These are phyloP conservation scores for Copsychus sechellarum DNA, from an alignment of 2,113 vertebrate genomes.

Conservation along the genomic window DNA sequence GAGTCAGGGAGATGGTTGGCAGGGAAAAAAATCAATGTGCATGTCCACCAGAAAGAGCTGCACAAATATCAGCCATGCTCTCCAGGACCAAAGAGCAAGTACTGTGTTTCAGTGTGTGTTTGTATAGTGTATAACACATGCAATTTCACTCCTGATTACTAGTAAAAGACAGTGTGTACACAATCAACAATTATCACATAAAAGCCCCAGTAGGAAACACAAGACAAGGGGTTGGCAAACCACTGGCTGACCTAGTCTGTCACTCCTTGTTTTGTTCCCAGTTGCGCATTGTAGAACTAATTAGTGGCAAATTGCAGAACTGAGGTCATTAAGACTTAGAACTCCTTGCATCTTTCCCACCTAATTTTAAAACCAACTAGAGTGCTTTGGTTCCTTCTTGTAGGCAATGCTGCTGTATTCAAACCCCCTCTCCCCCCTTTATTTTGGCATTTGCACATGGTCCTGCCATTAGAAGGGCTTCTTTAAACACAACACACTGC, in stretches of 20 bases:
- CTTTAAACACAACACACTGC: not conserved
- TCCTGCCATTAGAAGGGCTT: not conserved
- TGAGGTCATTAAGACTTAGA: not conserved
- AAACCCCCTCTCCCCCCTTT: fast-evolving
- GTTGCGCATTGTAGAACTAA: not conserved
- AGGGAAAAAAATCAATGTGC: not conserved
- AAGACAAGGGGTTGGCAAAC: slow-evolving; percentile 12
- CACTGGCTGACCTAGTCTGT: slow-evolving; percentile 14
- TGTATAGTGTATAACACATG: not conserved
- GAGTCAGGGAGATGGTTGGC: not conserved
- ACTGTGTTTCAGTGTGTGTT: not conserved
- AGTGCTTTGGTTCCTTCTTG: not conserved
- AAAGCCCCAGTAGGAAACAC: not conserved
- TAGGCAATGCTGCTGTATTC: not conserved
- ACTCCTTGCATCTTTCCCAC: not conserved
- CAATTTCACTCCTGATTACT: not conserved
- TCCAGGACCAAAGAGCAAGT: not conserved
- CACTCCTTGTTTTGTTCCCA: slow-evolving; percentile 15
- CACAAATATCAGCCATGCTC: not conserved
- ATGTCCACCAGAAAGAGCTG: not conserved
- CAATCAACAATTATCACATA: not conserved
- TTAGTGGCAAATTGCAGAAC: slow-evolving; percentile 15
- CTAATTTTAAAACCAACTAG: slow-evolving; percentile 25
- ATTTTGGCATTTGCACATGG: not conserved
- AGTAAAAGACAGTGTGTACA: not conserved